These are phyloP conservation scores for Bhutanitis thaidina DNA, from an alignment of 2,888 invertebrate genomes.

Conservation along the genomic window DNA sequence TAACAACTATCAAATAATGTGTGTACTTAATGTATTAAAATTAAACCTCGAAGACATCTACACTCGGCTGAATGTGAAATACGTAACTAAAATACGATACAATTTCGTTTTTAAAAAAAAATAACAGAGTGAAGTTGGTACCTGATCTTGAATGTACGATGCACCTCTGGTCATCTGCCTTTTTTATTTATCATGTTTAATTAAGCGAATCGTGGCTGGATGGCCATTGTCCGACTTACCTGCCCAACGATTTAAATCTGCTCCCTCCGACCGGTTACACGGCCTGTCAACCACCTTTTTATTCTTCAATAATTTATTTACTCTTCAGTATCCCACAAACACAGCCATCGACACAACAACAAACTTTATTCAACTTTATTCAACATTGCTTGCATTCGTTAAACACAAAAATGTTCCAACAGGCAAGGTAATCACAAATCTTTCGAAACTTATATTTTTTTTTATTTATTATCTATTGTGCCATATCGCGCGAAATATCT, in stretches of 20 bases:
- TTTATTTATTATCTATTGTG: neutral
- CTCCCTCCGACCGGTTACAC: slow-evolving; percentile 54
- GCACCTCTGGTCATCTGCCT: slow-evolving; percentile 29
- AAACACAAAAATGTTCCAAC: slow-evolving; percentile 21
- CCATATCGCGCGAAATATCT: slow-evolving; percentile 15
- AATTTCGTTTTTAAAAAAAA: slow-evolving; percentile 28
- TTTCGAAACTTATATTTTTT: slow-evolving; percentile 9
- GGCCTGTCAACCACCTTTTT: slow-evolving; percentile 56
- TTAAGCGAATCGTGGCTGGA: slow-evolving; percentile 67
- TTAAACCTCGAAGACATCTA: neutral
- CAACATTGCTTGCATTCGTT: slow-evolving; percentile 6
- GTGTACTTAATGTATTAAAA: no score
- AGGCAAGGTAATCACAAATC: slow-evolving; percentile 16
- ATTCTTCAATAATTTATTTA: slow-evolving; percentile 59
- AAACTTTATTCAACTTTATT: slow-evolving; percentile 23
- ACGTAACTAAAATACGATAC: slow-evolving; percentile 10
- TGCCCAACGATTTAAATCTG: slow-evolving; percentile 62
- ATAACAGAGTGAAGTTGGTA: slow-evolving; percentile 24
- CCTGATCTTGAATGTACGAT: slow-evolving; percentile 34
- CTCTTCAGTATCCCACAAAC: slow-evolving; percentile 54
- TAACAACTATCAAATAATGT: no score
- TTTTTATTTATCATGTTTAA: slow-evolving; percentile 68
- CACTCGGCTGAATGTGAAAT: neutral
- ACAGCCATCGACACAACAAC: slow-evolving; percentile 42
- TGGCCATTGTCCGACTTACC: slow-evolving; percentile 72